These are phyloP conservation scores for Pollicipes pollicipes DNA, from an alignment of 1,140 invertebrate genomes.

Conservation along the genomic window DNA sequence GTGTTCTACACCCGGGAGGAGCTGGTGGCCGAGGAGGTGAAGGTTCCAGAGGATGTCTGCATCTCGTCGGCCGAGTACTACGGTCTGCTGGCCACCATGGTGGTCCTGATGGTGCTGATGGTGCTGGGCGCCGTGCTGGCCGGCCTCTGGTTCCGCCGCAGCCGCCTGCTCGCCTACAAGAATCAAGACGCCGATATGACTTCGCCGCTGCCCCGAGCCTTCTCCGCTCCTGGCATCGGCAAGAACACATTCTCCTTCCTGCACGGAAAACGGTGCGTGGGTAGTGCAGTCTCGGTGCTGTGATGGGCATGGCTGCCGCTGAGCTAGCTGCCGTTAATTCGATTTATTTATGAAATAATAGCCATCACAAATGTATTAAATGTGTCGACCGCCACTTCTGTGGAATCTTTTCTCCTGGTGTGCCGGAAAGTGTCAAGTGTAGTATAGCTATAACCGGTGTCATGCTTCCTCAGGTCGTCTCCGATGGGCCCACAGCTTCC, in stretches of 20 bases:
- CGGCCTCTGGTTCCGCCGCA: slow-evolving; percentile 37
- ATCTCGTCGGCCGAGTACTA: slow-evolving; percentile 55
- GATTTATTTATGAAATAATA: no score
- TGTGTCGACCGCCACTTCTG: no score
- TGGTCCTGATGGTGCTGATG: slow-evolving; percentile 46
- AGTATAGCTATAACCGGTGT: no score
- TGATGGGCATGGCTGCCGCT: no score
- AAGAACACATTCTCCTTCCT: slow-evolving; percentile 5
- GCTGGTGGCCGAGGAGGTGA: slow-evolving; percentile 31
- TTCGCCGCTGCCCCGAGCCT: neutral
- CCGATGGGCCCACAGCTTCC: neutral
- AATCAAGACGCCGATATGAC: slow-evolving; percentile 1
- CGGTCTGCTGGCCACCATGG: slow-evolving; percentile 47
- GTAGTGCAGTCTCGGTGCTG: slow-evolving; percentile 14
- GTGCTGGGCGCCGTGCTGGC: slow-evolving; percentile 42
- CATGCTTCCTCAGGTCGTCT: neutral
- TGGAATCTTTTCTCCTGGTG: no score
- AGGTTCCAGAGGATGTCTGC: slow-evolving; percentile 39
- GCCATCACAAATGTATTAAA: no score
- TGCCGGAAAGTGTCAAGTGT: no score
- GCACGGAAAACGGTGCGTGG: slow-evolving; percentile 8
- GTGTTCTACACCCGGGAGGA: slow-evolving; percentile 52
- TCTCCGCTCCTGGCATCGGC: neutral
- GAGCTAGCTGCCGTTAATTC: no score
- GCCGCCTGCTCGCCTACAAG: neutral